Evolutionary conservation across 1,140 invertebrate species (phyloP).

Genomic region (Diachasmimorpha longicaudata): DNA sequence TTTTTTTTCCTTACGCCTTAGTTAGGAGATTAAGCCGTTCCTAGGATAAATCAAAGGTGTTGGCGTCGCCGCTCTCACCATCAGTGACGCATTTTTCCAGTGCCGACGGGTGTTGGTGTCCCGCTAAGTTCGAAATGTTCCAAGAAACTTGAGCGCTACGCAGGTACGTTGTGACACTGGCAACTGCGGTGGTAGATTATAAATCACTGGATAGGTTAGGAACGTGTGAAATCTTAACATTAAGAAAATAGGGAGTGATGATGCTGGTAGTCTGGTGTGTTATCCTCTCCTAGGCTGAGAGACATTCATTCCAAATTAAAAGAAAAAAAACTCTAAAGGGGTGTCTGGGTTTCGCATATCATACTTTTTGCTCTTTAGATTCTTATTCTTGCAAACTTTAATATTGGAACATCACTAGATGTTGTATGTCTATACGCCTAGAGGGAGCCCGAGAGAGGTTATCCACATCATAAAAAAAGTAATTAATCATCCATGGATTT

Average conservation of each 20-base stretch:
- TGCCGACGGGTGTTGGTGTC: not conserved
- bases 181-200: slow-evolving; percentile 5
- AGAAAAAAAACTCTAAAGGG: too few relatives aligned
- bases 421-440: not conserved
- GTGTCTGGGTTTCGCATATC: too few relatives aligned
- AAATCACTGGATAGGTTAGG: not conserved
- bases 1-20: not conserved
- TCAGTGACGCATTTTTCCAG: not conserved
- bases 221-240: slow-evolving; percentile 7
- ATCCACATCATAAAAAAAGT: slow-evolving; percentile 23
- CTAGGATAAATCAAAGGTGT: not conserved
- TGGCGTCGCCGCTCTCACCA: not conserved
- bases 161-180: slow-evolving; percentile 8
- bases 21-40: not conserved
- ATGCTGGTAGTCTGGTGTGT: not conserved
- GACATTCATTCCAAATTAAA: too few relatives aligned
- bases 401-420: not conserved
- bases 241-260: not conserved
- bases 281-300: not conserved
- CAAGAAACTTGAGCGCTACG: slow-evolving; percentile 9
- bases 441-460: not conserved
- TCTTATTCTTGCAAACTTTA: too few relatives aligned
- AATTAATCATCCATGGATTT: slow-evolving; percentile 41
- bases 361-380: too few relatives aligned
- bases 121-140: slow-evolving; percentile 14